Evolutionary conservation across 2,113 vertebrate species (phyloP).

Genomic region (Heloderma charlesbogerti): DNA sequence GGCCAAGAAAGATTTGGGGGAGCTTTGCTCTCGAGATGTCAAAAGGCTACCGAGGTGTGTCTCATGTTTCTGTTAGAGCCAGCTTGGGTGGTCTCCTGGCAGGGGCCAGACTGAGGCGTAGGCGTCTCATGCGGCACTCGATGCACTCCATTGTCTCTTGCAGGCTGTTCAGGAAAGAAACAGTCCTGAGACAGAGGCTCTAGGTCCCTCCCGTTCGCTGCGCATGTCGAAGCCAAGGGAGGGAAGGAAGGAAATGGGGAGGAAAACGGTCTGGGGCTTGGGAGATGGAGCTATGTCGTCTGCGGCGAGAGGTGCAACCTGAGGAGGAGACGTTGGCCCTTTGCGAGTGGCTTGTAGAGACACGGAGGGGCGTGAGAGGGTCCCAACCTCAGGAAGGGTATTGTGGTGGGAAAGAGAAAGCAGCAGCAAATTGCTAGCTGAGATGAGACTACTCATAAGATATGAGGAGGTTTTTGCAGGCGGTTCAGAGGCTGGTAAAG

Average conservation of each 20-base stretch:
- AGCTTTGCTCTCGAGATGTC: not conserved
- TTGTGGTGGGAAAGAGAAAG: not conserved
- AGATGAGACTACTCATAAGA: not conserved
- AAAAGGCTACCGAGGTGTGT: not conserved
- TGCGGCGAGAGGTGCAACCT: fast-evolving
- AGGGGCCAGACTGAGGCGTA: not conserved
- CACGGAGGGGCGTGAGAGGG: too few relatives aligned
- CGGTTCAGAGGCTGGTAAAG: not conserved
- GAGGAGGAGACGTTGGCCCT: not conserved
- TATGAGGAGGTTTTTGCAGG: not conserved
- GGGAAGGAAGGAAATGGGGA: not conserved
- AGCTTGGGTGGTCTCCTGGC: not conserved
- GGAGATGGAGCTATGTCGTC: not conserved
- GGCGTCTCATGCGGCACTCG: too few relatives aligned
- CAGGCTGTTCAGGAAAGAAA: not conserved
- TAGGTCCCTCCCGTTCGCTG: not conserved
- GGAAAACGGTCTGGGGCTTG: not conserved
- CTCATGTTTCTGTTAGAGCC: not conserved
- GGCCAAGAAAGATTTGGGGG: not conserved
- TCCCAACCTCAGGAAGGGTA: not conserved
- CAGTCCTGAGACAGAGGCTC: too few relatives aligned
- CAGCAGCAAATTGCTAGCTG: not conserved
- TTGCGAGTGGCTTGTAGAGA: not conserved
- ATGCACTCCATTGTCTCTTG: not conserved
- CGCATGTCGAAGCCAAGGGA: not conserved